Base-by-base conservation (phyloP, 1,140 invertebrate species). In the Drosophila subpulchrella region DNA sequence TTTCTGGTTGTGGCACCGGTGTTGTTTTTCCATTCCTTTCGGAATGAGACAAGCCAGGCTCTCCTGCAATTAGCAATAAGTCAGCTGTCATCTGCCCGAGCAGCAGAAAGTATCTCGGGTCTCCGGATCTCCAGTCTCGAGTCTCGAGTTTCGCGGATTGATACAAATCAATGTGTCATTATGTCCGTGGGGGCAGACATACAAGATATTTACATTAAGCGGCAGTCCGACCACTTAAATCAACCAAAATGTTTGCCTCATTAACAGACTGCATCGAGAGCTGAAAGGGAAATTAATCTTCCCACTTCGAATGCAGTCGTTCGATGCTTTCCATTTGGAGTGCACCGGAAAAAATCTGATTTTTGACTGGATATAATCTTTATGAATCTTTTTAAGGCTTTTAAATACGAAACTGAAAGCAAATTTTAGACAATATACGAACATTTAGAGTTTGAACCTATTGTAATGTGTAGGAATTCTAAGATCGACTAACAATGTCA, bases 181-280 rank as follows among this genome's bases (percentile, higher is more conserved):
- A 51, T 53, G 46, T 65, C 60, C 51, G 65, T 44, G 65, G 65
- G 74, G 54, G 58, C 68, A 71, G 68, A 44, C 42, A 82, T 34
- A 85, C 81, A 84, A 84, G 81, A 77, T 84, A 88, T 88, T 89
- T 88, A 89, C 83, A 88, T 88, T 88, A 88, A 83, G 84, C 84
- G 58, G 60, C 53, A 54, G 59, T 39, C 50, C 36, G 47, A 63
- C 59, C 81, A 86, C 81, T 84, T 68, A 86, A 84, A 68, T 74
- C 82, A 85, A 59, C 41, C 81, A 39, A 54, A 57, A 73, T 76
- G 74, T 51, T 42, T 46, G 59, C 42, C 82, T 86, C 75, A 85
- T 86, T 81, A 81, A 63, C 78, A 62, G 54, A 62, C 47, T 68
- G 51, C 73, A 57, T 50, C 72, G 27, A 44, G 56, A 54, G 62